Conservation (phyloP, 1,140 invertebrate genomes). For the Neodiprion pinetum region DNA sequence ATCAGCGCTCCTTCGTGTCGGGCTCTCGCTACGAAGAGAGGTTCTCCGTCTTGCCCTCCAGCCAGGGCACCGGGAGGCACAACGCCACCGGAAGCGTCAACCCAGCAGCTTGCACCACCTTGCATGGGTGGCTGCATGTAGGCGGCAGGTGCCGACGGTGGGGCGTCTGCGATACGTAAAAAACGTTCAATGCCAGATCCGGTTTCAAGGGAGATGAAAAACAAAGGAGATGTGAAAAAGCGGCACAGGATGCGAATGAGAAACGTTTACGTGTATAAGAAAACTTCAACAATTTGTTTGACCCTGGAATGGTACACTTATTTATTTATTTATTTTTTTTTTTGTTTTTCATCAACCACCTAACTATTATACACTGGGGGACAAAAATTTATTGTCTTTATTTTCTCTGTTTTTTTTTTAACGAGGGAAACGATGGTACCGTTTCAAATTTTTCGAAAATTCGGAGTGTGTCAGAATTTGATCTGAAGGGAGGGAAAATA, state of each 20-base stretch:
- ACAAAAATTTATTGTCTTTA: too few species aligned
- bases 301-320: too few species aligned
- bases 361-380: background rate
- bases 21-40: conserved; percentile 76
- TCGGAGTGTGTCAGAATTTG: too few species aligned
- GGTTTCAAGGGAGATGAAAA: background rate
- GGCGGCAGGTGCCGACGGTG: conserved; percentile 48
- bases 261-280: too few species aligned
- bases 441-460: too few species aligned
- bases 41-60: conserved; percentile 78
- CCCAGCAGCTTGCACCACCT: conserved; percentile 66
- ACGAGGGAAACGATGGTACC: too few species aligned
- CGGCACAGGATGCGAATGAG: too few species aligned
- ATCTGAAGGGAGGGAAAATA: too few species aligned
- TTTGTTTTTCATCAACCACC: background rate
- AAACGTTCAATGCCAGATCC: background rate
- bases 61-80: conserved; percentile 75
- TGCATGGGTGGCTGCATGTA: conserved; percentile 39
- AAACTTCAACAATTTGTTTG: too few species aligned
- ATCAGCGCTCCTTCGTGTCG: conserved; percentile 76
- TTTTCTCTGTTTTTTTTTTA: too few species aligned
- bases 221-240: too few species aligned
- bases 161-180: conserved; percentile 8
- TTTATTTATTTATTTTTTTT: background rate
- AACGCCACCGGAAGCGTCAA: conserved; percentile 67